Percentiles rank a stretch among this genome's conserved stretches.
These are phyloP conservation scores for Tinamus major DNA, from an alignment of 2,797 vertebrate species.

Conservation along the genomic window DNA sequence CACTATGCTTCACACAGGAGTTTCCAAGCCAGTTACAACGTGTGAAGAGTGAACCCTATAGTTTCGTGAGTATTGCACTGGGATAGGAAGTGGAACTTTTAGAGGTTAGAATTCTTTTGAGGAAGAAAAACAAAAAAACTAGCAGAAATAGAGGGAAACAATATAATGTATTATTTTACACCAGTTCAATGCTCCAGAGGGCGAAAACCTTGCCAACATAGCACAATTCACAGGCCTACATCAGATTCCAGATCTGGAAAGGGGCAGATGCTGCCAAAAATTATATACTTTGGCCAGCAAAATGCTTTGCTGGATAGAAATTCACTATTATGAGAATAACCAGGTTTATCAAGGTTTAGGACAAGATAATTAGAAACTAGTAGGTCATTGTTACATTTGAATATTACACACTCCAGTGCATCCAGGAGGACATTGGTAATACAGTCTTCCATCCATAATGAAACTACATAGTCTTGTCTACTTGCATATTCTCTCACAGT, in stretches of 20 bases:
- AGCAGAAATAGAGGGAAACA: conserved; percentile 65
- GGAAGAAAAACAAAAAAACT: not conserved
- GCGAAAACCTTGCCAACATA: conserved; percentile 71
- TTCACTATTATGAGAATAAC: conserved; percentile 60
- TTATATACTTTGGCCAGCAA: conserved; percentile 79
- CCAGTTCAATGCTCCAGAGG: conserved; percentile 70
- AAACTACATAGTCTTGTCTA: not conserved
- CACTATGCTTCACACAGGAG: not conserved
- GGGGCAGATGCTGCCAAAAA: conserved; percentile 76
- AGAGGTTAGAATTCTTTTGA: conserved; percentile 64
- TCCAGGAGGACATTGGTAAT: not conserved
- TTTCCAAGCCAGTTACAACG: conserved; percentile 10
- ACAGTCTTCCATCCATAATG: not conserved
- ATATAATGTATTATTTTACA: conserved; percentile 76
- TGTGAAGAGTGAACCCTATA: conserved; percentile 11
- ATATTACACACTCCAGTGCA: not conserved
- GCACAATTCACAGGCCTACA: conserved; percentile 80
- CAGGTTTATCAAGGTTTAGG: conserved; percentile 76
- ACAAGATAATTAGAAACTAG: conserved; percentile 76
- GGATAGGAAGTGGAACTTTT: conserved; percentile 39
- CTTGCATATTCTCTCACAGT: not conserved
- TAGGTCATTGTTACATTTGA: conserved; percentile 50
- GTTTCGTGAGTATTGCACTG: not conserved
- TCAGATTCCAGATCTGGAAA: conserved; percentile 80
- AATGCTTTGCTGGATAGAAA: conserved; percentile 81